Conservation (phyloP, 2,113 vertebrate species). For the Cariama cristata region DNA sequence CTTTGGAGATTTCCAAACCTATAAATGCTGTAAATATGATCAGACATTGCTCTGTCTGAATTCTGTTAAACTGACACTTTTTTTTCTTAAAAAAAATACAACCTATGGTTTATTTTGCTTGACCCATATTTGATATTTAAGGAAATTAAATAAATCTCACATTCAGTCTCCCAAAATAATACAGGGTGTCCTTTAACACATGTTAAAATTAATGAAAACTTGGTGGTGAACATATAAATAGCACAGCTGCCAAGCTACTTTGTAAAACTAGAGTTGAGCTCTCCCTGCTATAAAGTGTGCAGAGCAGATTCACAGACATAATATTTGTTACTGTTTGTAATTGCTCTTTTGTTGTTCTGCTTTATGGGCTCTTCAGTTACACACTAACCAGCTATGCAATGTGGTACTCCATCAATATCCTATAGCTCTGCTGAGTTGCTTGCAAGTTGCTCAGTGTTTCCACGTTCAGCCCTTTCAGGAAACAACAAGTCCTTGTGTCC, state of each 20-base stretch:
- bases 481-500: not conserved
- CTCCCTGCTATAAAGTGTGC: not conserved
- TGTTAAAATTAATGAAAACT: constrained; percentile 46
- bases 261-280: not conserved
- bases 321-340: not conserved
- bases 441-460: not conserved
- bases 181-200: not conserved
- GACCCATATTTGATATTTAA: constrained; percentile 48
- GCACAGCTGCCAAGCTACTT: not conserved
- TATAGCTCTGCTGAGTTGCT: not conserved
- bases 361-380: not conserved
- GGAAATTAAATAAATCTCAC: constrained; percentile 65
- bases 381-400: too few species aligned
- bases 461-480: not conserved
- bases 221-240: constrained; percentile 22
- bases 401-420: not conserved
- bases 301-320: not conserved
- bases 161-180: constrained; percentile 25
- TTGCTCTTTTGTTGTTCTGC: not conserved
- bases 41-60: constrained; percentile 61
- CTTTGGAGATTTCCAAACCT: constrained; percentile 72
- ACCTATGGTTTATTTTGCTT: constrained; percentile 41
- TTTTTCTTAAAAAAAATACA: not conserved
- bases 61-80: not conserved
- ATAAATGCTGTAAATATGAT: constrained; percentile 64